Percentiles rank a stretch among this genome's conserved stretches.
Evolutionary conservation across 2,113 vertebrate species (phyloP).

Genomic region (Daboia siamensis): DNA sequence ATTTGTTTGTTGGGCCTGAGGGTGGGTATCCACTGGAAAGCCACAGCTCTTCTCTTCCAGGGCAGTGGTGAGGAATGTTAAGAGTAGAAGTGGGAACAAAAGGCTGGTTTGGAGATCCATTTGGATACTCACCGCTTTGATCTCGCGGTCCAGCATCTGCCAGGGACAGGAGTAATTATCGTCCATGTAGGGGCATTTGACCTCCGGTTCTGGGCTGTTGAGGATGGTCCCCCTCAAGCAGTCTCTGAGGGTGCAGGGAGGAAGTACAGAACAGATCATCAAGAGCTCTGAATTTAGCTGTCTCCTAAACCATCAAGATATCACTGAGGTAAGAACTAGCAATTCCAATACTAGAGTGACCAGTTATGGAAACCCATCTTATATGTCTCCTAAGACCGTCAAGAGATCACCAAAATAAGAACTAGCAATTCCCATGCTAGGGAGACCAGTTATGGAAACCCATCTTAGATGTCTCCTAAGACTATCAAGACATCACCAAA

Average conservation of each 20-base stretch:
- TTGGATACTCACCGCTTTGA: constrained; percentile 69
- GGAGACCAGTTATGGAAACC: too few species aligned
- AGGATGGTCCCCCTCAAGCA: constrained; percentile 81
- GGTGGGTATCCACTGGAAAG: neutral
- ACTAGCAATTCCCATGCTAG: neutral
- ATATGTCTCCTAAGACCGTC: too few species aligned
- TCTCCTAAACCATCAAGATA: too few species aligned
- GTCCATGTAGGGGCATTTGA: constrained; percentile 76
- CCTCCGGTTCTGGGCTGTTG: constrained; percentile 81
- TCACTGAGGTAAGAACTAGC: too few species aligned
- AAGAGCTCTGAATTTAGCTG: neutral
- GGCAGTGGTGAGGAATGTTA: neutral
- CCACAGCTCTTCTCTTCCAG: neutral
- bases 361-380: too few species aligned
- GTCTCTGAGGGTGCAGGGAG: constrained; percentile 63
- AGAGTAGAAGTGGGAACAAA: neutral
- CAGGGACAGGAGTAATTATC: constrained; percentile 71
- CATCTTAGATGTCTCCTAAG: too few species aligned
- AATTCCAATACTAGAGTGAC: too few species aligned
- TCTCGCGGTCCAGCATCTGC: constrained; percentile 82
- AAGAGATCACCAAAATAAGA: neutral
- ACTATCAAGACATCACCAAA: too few species aligned
- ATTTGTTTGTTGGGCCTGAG: neutral
- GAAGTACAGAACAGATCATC: too few species aligned
- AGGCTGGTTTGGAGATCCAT: neutral